phyloP scores from a whole-genome alignment of 2,888 invertebrate species.

The Halictus quadricinctus region DNA sequence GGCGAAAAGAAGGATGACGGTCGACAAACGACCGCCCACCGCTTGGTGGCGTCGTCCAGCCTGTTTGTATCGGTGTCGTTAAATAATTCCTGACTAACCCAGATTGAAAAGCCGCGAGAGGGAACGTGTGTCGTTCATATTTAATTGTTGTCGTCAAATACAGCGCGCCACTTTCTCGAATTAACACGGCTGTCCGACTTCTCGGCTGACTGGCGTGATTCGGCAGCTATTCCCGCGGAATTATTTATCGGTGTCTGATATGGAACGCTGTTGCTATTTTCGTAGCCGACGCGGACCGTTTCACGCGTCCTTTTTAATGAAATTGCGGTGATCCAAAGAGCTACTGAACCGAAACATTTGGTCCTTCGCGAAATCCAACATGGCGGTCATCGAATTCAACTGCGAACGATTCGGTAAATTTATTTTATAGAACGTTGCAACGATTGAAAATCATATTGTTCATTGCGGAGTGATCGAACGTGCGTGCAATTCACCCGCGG shows the following conservation, averaged over 20 bases:
- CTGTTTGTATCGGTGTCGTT: constrained; percentile 22
- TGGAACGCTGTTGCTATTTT: constrained; percentile 1
- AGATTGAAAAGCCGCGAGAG: constrained; percentile 35
- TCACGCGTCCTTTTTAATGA: not conserved
- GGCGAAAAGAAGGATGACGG: not conserved
- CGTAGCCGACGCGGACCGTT: not conserved
- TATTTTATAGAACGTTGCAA: not conserved
- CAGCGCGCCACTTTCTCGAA: constrained; percentile 17
- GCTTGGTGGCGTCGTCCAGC: not conserved
- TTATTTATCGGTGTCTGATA: constrained; percentile 24
- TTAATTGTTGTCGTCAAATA: constrained; percentile 40
- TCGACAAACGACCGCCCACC: not conserved
- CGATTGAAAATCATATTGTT: not conserved
- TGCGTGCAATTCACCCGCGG: not conserved
- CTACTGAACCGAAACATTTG: not conserved
- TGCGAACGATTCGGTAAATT: not conserved
- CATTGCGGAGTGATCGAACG: not conserved
- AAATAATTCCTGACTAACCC: constrained; percentile 55
- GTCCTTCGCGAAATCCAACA: not conserved
- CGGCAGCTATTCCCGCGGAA: constrained; percentile 10
- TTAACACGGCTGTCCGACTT: constrained; percentile 37
- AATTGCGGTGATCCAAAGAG: not conserved
- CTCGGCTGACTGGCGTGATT: constrained; percentile 1
- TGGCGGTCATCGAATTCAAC: not conserved
- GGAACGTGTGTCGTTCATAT: constrained; percentile 35